phyloP scores from a whole-genome alignment of 2,113 vertebrate genomes.

The Erythrolamprus reginae region DNA sequence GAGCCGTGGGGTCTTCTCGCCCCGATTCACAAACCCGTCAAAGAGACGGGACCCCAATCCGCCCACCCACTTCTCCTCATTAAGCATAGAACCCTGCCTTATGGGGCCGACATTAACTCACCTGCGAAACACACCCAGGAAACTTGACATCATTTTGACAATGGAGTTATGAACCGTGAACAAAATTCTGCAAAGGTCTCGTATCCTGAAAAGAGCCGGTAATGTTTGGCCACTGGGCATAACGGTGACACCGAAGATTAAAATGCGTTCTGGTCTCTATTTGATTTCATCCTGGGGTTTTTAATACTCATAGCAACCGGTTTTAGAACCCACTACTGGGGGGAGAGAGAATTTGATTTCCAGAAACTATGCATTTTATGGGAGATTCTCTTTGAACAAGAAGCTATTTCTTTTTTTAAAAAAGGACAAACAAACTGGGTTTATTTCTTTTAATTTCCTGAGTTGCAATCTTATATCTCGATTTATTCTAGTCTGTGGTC shows the following conservation, averaged over 20 bases:
- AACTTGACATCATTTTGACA: not conserved
- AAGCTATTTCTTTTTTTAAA: slow-evolving; percentile 40
- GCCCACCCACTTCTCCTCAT: slow-evolving; percentile 1
- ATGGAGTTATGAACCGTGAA: not conserved
- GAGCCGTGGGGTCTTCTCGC: slow-evolving; percentile 26
- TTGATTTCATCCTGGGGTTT: not conserved
- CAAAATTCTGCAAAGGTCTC: slow-evolving; percentile 26
- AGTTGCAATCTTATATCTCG: not conserved
- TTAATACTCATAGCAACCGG: not conserved
- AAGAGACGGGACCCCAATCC: slow-evolving; percentile 23
- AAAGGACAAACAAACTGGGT: slow-evolving; percentile 18
- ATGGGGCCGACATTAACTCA: not conserved
- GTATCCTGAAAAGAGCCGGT: slow-evolving; percentile 33
- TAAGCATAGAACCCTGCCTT: slow-evolving; percentile 40
- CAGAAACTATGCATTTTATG: slow-evolving; percentile 25
- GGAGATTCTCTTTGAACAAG: slow-evolving; percentile 11
- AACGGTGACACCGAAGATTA: slow-evolving; percentile 32
- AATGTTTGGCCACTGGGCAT: slow-evolving; percentile 27
- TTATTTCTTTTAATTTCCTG: not conserved
- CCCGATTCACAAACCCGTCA: not conserved
- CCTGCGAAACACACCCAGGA: not conserved
- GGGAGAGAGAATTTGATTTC: slow-evolving; percentile 30
- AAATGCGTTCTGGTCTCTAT: slow-evolving; percentile 33
- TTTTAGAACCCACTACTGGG: not conserved
- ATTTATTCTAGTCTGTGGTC: not conserved